Conservation (phyloP, 2,888 invertebrate species). For the Cheilosia pagana region DNA sequence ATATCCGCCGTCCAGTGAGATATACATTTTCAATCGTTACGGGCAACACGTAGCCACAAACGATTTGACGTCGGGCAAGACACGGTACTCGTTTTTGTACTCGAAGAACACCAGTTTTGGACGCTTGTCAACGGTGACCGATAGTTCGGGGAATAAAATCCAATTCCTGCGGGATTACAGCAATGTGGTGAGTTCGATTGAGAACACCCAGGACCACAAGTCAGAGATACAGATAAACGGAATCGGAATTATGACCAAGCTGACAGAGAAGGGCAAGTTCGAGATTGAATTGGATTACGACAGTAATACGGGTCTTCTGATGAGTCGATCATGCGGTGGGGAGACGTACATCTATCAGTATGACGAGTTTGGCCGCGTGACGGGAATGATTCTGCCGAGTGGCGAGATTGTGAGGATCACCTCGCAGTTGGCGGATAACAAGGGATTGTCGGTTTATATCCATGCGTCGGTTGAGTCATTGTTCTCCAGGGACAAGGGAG, state of each 20-base stretch:
- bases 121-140: conserved; percentile 95
- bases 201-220: conserved; percentile 97
- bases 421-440: conserved; percentile 90
- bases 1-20: conserved; percentile 96
- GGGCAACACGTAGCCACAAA: conserved; percentile 98
- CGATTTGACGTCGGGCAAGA: conserved; percentile 97
- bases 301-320: conserved; percentile 93
- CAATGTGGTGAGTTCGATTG: conserved; percentile 96
- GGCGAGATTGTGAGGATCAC: conserved; percentile 93
- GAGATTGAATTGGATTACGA: conserved; percentile 96
- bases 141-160: conserved; percentile 96
- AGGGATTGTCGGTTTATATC: conserved; percentile 90
- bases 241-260: conserved; percentile 94
- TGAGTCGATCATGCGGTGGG: conserved; percentile 92
- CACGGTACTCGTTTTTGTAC: conserved; percentile 97
- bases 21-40: conserved; percentile 96
- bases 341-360: conserved; percentile 96
- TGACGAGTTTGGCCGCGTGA: conserved; percentile 94
- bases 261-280: conserved; percentile 94
- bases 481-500: conserved; percentile 85
- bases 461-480: conserved; percentile 85
- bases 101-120: conserved; percentile 98
- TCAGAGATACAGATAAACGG: conserved; percentile 96
- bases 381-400: conserved; percentile 93
- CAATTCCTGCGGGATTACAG: conserved; percentile 96